These are phyloP conservation scores for Sarcophaga rosellei DNA, from an alignment of 2,888 invertebrate species.

Conservation along the genomic window DNA sequence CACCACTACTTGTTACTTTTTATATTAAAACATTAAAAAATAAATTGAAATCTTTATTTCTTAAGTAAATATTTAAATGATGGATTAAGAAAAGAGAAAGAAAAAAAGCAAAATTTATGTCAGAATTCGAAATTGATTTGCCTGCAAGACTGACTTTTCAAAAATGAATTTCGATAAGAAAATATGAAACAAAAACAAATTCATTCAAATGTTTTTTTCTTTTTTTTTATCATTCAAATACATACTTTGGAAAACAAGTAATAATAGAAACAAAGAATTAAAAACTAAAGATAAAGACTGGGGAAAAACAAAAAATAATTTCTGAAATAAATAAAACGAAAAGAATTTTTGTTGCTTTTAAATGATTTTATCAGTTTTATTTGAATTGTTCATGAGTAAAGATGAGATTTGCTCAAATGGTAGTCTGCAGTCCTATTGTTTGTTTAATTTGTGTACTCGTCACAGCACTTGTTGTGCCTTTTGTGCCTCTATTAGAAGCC, in stretches of 20 bases:
- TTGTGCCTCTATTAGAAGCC: not conserved
- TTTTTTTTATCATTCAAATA: slow-evolving; percentile 14
- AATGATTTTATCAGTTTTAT: slow-evolving; percentile 16
- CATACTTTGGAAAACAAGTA: not conserved
- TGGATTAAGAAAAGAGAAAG: no score
- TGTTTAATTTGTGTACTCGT: not conserved
- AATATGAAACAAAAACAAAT: not conserved
- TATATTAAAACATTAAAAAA: no score
- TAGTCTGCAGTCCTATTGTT: not conserved
- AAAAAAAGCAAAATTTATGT: slow-evolving; percentile 6
- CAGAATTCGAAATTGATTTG: not conserved
- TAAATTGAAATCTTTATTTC: no score
- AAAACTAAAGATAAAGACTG: no score
- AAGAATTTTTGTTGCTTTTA: not conserved
- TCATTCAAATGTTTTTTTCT: not conserved
- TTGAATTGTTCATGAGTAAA: slow-evolving; percentile 22
- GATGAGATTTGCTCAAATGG: slow-evolving; percentile 12
- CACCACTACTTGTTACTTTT: no score
- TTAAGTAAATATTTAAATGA: no score
- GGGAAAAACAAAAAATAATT: not conserved
- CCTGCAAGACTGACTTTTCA: slow-evolving; percentile 6
- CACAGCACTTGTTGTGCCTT: not conserved
- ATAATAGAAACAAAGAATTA: not conserved
- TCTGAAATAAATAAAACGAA: not conserved
- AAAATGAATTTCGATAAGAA: slow-evolving; percentile 13